Evolutionary conservation across 1,140 invertebrate species (phyloP).

Genomic region (Schlechtendalia chinensis): DNA sequence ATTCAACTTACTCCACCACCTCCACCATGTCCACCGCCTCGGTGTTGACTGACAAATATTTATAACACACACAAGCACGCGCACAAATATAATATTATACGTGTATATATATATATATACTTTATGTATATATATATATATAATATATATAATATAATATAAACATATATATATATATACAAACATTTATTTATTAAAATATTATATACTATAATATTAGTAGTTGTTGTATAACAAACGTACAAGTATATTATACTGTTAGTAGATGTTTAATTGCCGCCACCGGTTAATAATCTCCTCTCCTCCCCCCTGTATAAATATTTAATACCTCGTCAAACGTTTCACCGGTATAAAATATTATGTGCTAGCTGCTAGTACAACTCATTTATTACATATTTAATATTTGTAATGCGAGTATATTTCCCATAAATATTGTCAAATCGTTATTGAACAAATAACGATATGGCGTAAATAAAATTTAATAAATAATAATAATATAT

Average conservation of each 20-base stretch:
- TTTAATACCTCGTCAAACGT: neutral
- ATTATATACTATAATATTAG: slow-evolving; percentile 15
- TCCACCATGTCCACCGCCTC: slow-evolving; percentile 6
- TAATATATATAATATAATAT: too few species aligned
- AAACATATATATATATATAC: neutral
- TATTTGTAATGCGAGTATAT: neutral
- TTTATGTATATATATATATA: too few species aligned
- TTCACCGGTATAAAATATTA: neutral
- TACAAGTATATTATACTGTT: neutral
- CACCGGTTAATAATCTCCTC: slow-evolving; percentile 5
- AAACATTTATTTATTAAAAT: slow-evolving; percentile 36
- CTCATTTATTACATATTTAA: neutral
- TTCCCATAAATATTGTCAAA: slow-evolving; percentile 44
- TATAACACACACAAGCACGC: slow-evolving; percentile 40
- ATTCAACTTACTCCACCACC: slow-evolving; percentile 37
- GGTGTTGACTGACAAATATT: slow-evolving; percentile 49
- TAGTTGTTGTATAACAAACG: slow-evolving; percentile 2
- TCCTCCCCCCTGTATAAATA: slow-evolving; percentile 9
- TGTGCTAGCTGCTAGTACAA: neutral
- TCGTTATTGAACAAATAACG: slow-evolving; percentile 46
- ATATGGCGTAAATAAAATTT: neutral
- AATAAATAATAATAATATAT: too few species aligned
- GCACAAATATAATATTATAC: slow-evolving; percentile 21
- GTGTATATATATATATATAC: neutral
- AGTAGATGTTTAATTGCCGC: slow-evolving; percentile 8